Evolutionary conservation across 2,113 vertebrate species (phyloP), one percentile per base, ranked within the genome.

Genomic region (Eidolon helvum): DNA sequence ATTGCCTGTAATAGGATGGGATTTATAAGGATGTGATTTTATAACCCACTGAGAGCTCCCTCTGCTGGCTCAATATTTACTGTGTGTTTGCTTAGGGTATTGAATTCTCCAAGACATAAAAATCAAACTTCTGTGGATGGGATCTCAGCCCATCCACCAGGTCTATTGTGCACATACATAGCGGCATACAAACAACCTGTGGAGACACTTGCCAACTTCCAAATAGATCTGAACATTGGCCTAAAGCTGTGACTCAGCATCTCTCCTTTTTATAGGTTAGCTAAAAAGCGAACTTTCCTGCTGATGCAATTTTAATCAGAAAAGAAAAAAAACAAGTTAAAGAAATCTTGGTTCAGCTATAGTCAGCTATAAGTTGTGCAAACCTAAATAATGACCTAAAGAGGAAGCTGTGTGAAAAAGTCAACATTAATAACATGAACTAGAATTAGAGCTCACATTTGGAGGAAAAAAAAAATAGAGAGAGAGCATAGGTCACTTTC

Each of bases 201-300:
- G 30, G 89, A 43, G 72, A 95, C 77, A 78, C 24, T 78, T 88
- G 94, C 26, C 77, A 79, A 7, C 77, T 88, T 89, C n/a, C 65
- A 88, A 78, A 74, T 7, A 89, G 24, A 11, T n/a, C 38, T 74
- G 50, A 53, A 74, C 53, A 72, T 43, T 53, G 30, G 7, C n/a
- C 35, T 38, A 33, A 92, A 90, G 7, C 50, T 90, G 24, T 69
- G 93, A 78, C 28, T 96, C 93, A 85, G 94, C 96, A 90, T 43
- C 38, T 71, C 80, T 87, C 63, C 59, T 95, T 88, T 72, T 66
- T 53, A 33, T 5, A 87, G 87, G 79, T 90, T 92, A 97, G 94
- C 88, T 88, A 75, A 88, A 96, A 94, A 95, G 94, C 69, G 50
- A 98, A 96, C 71, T 91, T 97, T 93, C 80, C 65, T 97, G 85